A percentile compares a stretch with the other conserved stretches of the same genome.
These are phyloP conservation scores for Caenorhabditis sp. DNA, from an alignment of 2,888 invertebrate genomes.

Conservation along the genomic window DNA sequence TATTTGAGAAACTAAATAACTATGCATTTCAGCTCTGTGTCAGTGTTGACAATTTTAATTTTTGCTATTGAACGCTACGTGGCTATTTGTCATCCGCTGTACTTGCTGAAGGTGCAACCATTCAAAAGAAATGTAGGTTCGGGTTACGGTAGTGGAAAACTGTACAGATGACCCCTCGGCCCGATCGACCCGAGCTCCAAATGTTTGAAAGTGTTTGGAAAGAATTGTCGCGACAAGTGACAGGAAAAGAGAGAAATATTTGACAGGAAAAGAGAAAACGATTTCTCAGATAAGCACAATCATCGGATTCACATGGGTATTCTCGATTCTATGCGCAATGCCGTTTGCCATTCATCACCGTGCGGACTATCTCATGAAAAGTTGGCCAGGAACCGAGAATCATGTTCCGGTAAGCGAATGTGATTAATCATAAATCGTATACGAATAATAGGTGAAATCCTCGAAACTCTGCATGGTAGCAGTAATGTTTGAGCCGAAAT, in stretches of 20 bases:
- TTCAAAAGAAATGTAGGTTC: slow-evolving; percentile 58
- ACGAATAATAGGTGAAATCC: slow-evolving; percentile 50
- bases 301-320: slow-evolving; percentile 59
- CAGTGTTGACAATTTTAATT: slow-evolving; percentile 67
- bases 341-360: slow-evolving; percentile 67
- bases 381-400: slow-evolving; percentile 66
- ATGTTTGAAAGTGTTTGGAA: no score
- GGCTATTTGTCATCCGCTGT: slow-evolving; percentile 69
- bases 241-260: no score
- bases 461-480: slow-evolving; percentile 71
- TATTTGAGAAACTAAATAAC: no score
- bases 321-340: slow-evolving; percentile 66
- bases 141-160: background rate
- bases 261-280: no score
- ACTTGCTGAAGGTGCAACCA: slow-evolving; percentile 59
- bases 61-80: slow-evolving; percentile 72
- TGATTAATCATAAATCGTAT: background rate
- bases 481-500: slow-evolving; percentile 59
- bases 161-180: no score
- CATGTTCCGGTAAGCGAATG: slow-evolving; percentile 53
- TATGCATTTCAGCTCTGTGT: slow-evolving; percentile 70
- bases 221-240: no score
- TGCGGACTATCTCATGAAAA: slow-evolving; percentile 67
- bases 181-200: no score
- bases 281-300: slow-evolving; percentile 33